Base-by-base conservation (phyloP, 2,888 invertebrate species). In the Stenurella melanura region DNA sequence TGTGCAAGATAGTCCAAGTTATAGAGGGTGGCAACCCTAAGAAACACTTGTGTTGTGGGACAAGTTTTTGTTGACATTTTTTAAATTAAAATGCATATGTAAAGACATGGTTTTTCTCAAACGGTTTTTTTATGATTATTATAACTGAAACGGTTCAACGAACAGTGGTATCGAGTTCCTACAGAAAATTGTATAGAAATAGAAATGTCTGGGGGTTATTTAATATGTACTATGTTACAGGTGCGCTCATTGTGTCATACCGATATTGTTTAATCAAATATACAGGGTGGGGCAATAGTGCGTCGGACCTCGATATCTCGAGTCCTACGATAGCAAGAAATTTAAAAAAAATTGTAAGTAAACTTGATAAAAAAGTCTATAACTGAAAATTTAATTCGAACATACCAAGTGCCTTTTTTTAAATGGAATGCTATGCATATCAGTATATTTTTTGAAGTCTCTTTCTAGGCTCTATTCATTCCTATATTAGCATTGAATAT, bases 1-100 rank as follows among this genome's bases (percentile, higher is more conserved):
- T 87, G 86, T 79, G 83, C 83, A 83, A 84, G 84, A 83, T 84
- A 82, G 75, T 63, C 70, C 77, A 75, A 78, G 83, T 83, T 83
- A 83, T 82, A 76, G 82, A 83, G 86, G 85, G 85, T 85, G 85
- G 83, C 80, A 83, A 86, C 85, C 85, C 86, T 80, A 83, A 84
- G 81, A 85, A 85, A 87, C 86, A 86, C 86, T 85, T 86, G 82
- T 79, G 75, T 34, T 12, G 69, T 64, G 76, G 79, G 79, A 78
- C 75, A 56, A 74, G 69, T 80, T 80, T 80, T 80, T 80, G 75
- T 75, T 78, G 80, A 75, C 79, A 76, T 77, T 75, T 80, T 64
- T 80, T 70, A 73, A 68, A 42, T 75, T 60, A n/a, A 50, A 74
- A 54, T 72, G 54, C 63, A 72, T 70, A n/a, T 70, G 70, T 70